Conservation (phyloP, 2,888 invertebrate genomes). For the Octonoba sinensis region DNA sequence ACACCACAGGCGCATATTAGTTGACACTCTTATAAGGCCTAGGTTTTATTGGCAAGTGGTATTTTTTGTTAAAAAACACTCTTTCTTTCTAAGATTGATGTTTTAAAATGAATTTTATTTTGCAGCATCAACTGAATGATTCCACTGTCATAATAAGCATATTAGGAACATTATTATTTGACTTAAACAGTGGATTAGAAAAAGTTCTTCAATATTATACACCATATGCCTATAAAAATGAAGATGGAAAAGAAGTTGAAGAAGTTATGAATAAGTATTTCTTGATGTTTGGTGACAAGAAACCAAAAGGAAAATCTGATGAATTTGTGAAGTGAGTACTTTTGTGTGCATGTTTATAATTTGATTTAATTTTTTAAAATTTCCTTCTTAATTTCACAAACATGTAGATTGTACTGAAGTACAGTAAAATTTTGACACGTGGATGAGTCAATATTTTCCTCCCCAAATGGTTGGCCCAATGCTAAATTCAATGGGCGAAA, state of each 20-base stretch:
- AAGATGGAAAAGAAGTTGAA: constrained; percentile 77
- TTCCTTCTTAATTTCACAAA: neutral
- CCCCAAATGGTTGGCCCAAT: too few relatives aligned
- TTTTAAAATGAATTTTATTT: constrained; percentile 3
- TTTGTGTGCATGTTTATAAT: neutral
- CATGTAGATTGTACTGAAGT: neutral
- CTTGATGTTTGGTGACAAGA: constrained; percentile 81
- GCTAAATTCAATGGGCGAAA: too few relatives aligned
- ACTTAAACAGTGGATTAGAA: constrained; percentile 72
- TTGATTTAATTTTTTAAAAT: neutral
- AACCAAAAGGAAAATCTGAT: constrained; percentile 72
- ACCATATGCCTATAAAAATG: constrained; percentile 78
- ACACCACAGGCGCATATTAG: too few relatives aligned
- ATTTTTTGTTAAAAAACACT: too few relatives aligned
- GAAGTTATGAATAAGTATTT: constrained; percentile 91
- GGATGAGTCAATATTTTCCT: too few relatives aligned
- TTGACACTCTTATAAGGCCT: too few relatives aligned
- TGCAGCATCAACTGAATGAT: constrained; percentile 84
- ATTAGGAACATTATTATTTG: constrained; percentile 80
- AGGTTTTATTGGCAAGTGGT: too few relatives aligned
- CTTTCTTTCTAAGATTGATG: too few relatives aligned
- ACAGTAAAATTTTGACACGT: too few relatives aligned
- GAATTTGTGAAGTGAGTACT: constrained; percentile 70
- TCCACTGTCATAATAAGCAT: constrained; percentile 94
- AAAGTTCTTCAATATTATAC: constrained; percentile 86